phyloP scores from a whole-genome alignment of 2,888 invertebrate genomes.

The Tipula vernalis region DNA sequence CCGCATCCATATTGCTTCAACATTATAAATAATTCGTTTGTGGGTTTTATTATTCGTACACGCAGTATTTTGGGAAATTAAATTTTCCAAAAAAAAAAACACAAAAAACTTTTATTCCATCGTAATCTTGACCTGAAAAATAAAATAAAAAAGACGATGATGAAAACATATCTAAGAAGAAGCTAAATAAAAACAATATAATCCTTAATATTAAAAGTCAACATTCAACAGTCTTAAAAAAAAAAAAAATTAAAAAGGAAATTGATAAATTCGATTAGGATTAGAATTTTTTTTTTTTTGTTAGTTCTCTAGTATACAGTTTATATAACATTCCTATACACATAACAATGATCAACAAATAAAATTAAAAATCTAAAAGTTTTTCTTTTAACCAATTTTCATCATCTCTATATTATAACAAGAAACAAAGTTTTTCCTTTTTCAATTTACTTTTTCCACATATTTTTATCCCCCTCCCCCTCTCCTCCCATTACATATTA shows the following conservation, averaged over 20 bases:
- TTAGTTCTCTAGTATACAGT: not conserved
- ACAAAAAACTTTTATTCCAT: not conserved
- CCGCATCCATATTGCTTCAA: not conserved
- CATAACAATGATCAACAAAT: not conserved
- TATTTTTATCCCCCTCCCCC: not conserved
- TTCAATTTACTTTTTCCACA: not conserved
- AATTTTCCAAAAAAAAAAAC: not conserved
- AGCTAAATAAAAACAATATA: not conserved
- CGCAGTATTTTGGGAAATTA: not conserved
- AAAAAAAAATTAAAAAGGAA: not conserved
- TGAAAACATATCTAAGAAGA: not conserved
- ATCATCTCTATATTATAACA: not conserved
- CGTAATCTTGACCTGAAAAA: not conserved
- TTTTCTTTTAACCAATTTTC: not conserved
- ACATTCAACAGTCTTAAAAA: not conserved
- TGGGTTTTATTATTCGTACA: not conserved
- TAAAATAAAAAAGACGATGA: not conserved
- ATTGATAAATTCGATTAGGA: slow-evolving; percentile 4
- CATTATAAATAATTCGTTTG: not conserved
- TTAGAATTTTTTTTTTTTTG: not conserved
- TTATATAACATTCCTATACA: not conserved
- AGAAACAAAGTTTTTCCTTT: not conserved
- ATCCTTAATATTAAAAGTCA: not conserved
- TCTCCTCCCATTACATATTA: not conserved
- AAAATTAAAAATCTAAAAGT: not conserved